Evolutionary conservation across 2,113 vertebrate genomes (phyloP).

Genomic region (Pleuronectes platessa): DNA sequence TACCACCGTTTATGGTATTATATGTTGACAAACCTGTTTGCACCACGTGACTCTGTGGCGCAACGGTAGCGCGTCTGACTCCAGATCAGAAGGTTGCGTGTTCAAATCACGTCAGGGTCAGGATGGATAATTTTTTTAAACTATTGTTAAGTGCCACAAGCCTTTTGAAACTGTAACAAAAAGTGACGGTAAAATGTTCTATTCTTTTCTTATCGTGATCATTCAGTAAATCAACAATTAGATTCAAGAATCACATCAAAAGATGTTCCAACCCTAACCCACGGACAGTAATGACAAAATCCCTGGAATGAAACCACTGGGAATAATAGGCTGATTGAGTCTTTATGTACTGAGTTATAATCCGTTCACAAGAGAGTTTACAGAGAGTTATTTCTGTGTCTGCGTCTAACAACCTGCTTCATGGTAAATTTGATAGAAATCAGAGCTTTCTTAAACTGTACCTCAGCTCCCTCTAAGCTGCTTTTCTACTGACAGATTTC

Average conservation of each 20-base stretch:
- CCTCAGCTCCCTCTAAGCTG: slow-evolving; percentile 15
- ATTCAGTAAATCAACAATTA: no score
- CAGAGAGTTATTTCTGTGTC: background rate
- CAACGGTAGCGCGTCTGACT: background rate
- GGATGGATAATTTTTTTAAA: accelerated
- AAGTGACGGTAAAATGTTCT: no score
- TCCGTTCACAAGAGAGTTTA: background rate
- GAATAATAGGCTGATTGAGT: background rate
- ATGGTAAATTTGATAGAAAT: slow-evolving; percentile 1
- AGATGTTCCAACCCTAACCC: no score
- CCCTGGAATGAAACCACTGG: background rate
- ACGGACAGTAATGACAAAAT: background rate
- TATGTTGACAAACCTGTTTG: accelerated
- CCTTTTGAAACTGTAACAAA: no score
- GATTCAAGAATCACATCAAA: no score
- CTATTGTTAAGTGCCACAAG: no score
- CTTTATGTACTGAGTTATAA: no score
- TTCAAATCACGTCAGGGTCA: background rate
- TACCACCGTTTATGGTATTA: no score
- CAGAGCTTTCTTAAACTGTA: background rate
- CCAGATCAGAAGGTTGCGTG: slow-evolving; percentile 1
- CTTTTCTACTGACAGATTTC: slow-evolving; percentile 14
- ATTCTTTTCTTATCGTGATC: no score
- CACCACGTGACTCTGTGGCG: background rate
- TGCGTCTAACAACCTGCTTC: background rate